Base-by-base conservation (phyloP, 2,888 invertebrate genomes). In the Apodemia duryi region DNA sequence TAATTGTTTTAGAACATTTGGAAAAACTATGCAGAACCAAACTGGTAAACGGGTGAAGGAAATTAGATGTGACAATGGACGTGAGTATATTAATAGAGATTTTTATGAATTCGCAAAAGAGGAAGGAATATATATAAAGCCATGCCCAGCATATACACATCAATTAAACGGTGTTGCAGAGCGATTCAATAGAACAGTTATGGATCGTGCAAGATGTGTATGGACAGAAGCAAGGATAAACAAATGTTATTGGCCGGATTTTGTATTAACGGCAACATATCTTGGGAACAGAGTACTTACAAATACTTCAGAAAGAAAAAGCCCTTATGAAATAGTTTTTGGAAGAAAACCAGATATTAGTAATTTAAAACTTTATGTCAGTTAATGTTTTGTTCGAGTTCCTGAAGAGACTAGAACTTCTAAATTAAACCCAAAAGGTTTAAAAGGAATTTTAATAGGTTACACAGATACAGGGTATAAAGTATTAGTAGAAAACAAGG, bases 181-280 rank as follows among this genome's bases (percentile, higher is more conserved):
- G 63, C 71, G 72, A 65, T 74, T 69, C 63, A 74, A 74, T 66
- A 68, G 71, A 49, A 65, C 73, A 21, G 54, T 61, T 35, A 75
- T 74, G 74, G 71, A 75, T 63, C 69, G 69, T 29, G 70, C 62
- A 7, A 71, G 75, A 28, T 74, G 73, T 68, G 64, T 74, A 49
- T 60, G 74, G 62, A 49, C 32, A 66, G 73, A 74, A 69, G 72
- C 74, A 29, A 72, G 72, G 63, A 61, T 74, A 41, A 13, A 74
- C 13, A 73, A 69, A 63, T 69, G 60, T n/a, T 74, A 67, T 66
- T 76, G 74, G 75, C 73, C 73, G 4, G 74, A 76, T 73, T 68
- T 65, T 38, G 69, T 74, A 68, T 72, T 72, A 70, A 68, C 75
- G 65, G 73, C 75, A 63, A 69, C 73, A 67, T 75, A 76, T 70